Conservation (phyloP, 2,888 invertebrate species). For the Drosophila parthenogenetica region DNA sequence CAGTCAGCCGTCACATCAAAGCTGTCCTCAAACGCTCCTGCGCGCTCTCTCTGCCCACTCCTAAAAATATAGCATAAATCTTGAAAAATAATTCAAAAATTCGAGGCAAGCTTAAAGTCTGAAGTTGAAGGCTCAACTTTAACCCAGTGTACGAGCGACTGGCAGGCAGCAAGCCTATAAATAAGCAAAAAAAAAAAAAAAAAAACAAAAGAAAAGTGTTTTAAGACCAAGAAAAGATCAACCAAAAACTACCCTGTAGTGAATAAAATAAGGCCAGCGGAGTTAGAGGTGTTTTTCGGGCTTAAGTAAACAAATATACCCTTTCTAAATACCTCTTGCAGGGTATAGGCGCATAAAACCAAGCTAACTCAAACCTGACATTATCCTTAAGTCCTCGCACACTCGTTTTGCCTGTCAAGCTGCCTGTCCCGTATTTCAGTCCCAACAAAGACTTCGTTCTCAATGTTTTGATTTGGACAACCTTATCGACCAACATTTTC, state of each 20-base stretch:
- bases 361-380: slow-evolving; percentile 45
- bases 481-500: slow-evolving; percentile 74
- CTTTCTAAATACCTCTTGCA: not conserved
- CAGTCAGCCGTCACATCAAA: slow-evolving; percentile 32
- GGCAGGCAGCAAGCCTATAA: slow-evolving; percentile 31
- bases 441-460: slow-evolving; percentile 48
- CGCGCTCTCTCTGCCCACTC: not conserved
- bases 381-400: slow-evolving; percentile 50
- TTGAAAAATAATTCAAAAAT: slow-evolving; percentile 59
- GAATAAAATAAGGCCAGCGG: too few relatives aligned
- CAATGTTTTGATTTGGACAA: slow-evolving; percentile 75
- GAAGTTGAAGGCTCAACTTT: slow-evolving; percentile 56
- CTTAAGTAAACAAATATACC: not conserved
- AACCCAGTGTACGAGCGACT: slow-evolving; percentile 40
- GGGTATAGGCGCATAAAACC: slow-evolving; percentile 30
- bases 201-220: slow-evolving; percentile 15
- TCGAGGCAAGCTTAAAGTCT: slow-evolving; percentile 57
- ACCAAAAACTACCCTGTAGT: slow-evolving; percentile 15
- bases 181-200: slow-evolving; percentile 15
- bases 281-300: not conserved
- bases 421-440: slow-evolving; percentile 22
- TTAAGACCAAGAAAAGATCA: not conserved
- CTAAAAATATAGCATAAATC: slow-evolving; percentile 46
- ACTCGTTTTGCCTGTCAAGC: slow-evolving; percentile 44
- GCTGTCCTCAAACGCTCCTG: not conserved